phyloP scores from a whole-genome alignment of 2,888 invertebrate genomes.

The Gymnosoma rotundatum region DNA sequence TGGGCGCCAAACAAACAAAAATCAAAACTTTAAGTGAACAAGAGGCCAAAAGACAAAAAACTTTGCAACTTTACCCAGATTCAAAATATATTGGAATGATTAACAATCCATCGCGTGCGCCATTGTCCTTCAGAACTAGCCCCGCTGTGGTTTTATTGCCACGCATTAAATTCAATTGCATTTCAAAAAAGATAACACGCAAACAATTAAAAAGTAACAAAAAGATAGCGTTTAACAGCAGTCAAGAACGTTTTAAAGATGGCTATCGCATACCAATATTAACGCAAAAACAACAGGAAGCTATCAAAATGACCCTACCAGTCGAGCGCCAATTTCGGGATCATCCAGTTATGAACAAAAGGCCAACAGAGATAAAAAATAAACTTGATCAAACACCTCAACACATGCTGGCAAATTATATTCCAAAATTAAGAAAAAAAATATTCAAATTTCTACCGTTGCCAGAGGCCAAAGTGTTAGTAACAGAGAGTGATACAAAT shows the following conservation, averaged over 20 bases:
- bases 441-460: slow-evolving; percentile 78
- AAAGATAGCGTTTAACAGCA: slow-evolving; percentile 79
- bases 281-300: slow-evolving; percentile 73
- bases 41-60: slow-evolving; percentile 67
- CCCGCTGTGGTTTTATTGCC: slow-evolving; percentile 27
- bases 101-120: slow-evolving; percentile 71
- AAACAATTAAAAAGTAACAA: slow-evolving; percentile 78
- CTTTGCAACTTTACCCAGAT: slow-evolving; percentile 74
- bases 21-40: slow-evolving; percentile 21
- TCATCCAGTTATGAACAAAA: slow-evolving; percentile 70
- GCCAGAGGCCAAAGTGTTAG: slow-evolving; percentile 76
- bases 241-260: slow-evolving; percentile 78
- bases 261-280: slow-evolving; percentile 71
- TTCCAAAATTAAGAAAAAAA: slow-evolving; percentile 75
- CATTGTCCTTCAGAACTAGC: slow-evolving; percentile 70
- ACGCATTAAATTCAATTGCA: slow-evolving; percentile 75
- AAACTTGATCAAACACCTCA: slow-evolving; percentile 73
- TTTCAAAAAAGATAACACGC: slow-evolving; percentile 74
- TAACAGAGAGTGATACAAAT: slow-evolving; percentile 74
- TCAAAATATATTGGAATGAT: slow-evolving; percentile 77
- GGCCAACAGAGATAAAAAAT: slow-evolving; percentile 66
- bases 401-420: slow-evolving; percentile 73
- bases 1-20: slow-evolving; percentile 6
- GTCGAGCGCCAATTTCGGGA: slow-evolving; percentile 74
- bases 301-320: slow-evolving; percentile 72